Conservation (phyloP, 1,140 invertebrate genomes). For the Harpegnathos saltator region DNA sequence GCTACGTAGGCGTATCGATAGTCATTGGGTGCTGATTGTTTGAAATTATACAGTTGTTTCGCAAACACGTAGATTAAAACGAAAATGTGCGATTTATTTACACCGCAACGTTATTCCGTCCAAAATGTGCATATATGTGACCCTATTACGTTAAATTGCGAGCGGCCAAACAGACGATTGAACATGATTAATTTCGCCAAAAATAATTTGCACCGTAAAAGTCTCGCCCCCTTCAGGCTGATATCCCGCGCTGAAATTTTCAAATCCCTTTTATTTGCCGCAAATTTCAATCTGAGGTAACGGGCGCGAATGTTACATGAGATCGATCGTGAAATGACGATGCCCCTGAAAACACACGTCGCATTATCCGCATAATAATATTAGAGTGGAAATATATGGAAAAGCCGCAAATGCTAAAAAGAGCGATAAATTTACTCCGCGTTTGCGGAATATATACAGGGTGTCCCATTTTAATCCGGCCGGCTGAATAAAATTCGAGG, state of each 20-base stretch:
- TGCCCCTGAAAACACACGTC: slow-evolving; percentile 6
- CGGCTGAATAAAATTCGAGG: too few species aligned
- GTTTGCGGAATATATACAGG: not conserved
- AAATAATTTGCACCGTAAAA: slow-evolving; percentile 38
- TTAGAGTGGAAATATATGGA: slow-evolving; percentile 5
- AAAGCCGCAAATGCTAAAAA: slow-evolving; percentile 17
- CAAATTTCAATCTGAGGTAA: slow-evolving; percentile 43
- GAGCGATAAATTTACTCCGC: slow-evolving; percentile 18
- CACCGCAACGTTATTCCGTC: slow-evolving; percentile 22
- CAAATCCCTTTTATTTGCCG: slow-evolving; percentile 16
- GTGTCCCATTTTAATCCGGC: too few species aligned
- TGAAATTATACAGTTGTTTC: slow-evolving; percentile 41
- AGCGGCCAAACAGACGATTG: slow-evolving; percentile 16
- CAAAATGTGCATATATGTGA: slow-evolving; percentile 3
- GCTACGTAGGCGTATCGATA: slow-evolving; percentile 6
- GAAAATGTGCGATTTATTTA: slow-evolving; percentile 34
- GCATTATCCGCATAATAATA: slow-evolving; percentile 29
- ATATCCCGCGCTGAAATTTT: not conserved
- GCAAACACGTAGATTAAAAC: slow-evolving; percentile 35
- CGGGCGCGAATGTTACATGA: not conserved
- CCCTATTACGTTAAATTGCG: slow-evolving; percentile 42
- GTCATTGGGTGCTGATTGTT: slow-evolving; percentile 30
- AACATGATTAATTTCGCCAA: slow-evolving; percentile 40
- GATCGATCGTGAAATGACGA: not conserved
- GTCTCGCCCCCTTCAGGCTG: not conserved